Percentiles rank a stretch among this genome's conserved stretches.
These are phyloP conservation scores for Sardina pilchardus DNA, from an alignment of 2,113 vertebrate genomes.

Conservation along the genomic window DNA sequence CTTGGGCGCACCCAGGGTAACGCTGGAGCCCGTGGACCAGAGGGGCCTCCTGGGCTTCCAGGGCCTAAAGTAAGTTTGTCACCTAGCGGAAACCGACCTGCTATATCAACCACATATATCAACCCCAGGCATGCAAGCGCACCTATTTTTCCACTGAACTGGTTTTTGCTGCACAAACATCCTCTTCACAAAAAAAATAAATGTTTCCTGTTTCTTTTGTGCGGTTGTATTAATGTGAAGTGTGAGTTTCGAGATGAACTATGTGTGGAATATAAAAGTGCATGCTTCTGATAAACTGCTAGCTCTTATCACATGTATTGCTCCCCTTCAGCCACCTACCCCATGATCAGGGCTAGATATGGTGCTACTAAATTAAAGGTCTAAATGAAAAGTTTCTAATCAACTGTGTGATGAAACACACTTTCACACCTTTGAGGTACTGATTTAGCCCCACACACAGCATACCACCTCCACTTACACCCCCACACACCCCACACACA, in stretches of 20 bases:
- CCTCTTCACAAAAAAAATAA: neutral
- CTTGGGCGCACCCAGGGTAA: constrained; percentile 36
- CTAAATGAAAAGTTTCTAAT: no score
- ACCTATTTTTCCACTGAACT: no score
- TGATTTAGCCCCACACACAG: neutral
- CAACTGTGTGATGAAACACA: no score
- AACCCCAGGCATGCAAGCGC: neutral
- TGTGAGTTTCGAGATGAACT: neutral
- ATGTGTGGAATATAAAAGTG: neutral
- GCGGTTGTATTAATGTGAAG: no score
- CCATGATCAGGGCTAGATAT: no score
- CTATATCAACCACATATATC: neutral
- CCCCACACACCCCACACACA: neutral
- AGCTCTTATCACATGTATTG: neutral
- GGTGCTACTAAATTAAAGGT: no score
- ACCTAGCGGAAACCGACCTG: no score
- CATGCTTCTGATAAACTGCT: neutral
- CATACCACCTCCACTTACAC: neutral
- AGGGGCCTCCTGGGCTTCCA: constrained; percentile 46
- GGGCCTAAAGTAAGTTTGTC: constrained; percentile 53
- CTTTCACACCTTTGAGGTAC: no score
- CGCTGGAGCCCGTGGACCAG: constrained; percentile 48
- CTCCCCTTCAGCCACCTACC: no score
- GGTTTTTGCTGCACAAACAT: neutral
- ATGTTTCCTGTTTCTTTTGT: neutral